Evolutionary conservation across 2,888 invertebrate species (phyloP).

Genomic region (Pachymerium ferrugineum): DNA sequence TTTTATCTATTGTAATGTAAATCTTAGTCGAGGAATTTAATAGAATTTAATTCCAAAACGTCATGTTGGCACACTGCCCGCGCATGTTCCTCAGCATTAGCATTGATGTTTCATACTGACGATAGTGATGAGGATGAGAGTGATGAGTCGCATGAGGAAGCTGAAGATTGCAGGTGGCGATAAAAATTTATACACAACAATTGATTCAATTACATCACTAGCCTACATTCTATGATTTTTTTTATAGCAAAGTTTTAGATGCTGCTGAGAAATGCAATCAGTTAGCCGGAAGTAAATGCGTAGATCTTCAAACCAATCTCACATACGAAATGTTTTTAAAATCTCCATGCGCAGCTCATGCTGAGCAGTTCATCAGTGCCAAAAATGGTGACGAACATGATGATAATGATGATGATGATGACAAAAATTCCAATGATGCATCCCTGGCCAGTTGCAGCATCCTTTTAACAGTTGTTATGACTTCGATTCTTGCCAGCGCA

Average conservation of each 20-base stretch:
- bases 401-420: too few species aligned
- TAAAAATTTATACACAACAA: not conserved
- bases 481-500: not conserved
- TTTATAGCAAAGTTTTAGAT: not conserved
- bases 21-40: too few species aligned
- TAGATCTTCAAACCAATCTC: not conserved
- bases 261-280: not conserved
- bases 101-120: not conserved
- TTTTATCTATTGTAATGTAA: not conserved
- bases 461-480: not conserved
- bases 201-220: not conserved
- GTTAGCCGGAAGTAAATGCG: not conserved
- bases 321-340: not conserved
- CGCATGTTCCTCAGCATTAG: not conserved
- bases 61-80: slow-evolving; percentile 1
- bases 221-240: too few species aligned
- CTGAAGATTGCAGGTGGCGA: not conserved
- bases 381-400: too few species aligned
- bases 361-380: not conserved
- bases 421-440: too few species aligned
- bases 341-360: not conserved
- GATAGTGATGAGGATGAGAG: not conserved
- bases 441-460: not conserved
- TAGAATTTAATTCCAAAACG: not conserved
- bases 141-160: not conserved